Evolutionary conservation across 2,113 vertebrate species (phyloP).

Genomic region (Oriolus oriolus): DNA sequence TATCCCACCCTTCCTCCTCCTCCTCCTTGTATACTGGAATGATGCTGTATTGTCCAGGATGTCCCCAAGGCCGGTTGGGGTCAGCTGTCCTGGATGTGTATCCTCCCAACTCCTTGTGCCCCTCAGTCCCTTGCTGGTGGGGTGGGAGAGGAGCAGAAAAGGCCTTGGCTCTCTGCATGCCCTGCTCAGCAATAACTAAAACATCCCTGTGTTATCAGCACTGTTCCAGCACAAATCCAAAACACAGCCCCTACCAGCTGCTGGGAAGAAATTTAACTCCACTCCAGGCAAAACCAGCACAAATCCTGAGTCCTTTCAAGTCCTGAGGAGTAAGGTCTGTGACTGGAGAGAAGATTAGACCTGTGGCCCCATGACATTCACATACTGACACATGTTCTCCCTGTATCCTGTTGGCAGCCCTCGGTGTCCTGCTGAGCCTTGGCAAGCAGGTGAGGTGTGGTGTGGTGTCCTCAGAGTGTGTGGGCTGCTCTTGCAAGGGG

Average conservation of each 20-base stretch:
- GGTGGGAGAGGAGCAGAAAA: not conserved
- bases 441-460: not conserved
- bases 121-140: not conserved
- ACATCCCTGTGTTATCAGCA: not conserved
- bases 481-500: not conserved
- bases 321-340: not conserved
- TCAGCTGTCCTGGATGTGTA: not conserved
- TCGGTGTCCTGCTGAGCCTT: not conserved
- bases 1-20: not conserved
- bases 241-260: not conserved
- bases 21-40: not conserved
- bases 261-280: not conserved
- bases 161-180: not conserved
- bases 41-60: fast-evolving
- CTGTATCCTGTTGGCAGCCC: not conserved
- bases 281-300: not conserved
- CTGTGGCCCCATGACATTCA: not conserved
- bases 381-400: fast-evolving
- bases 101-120: not conserved
- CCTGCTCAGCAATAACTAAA: not conserved
- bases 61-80: not conserved
- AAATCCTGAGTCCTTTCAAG: not conserved
- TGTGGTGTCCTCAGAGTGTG: not conserved
- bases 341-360: not conserved
- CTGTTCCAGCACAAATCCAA: not conserved